Evolutionary conservation across 1,140 invertebrate species (phyloP).

Genomic region (Drosophila baimaii): DNA sequence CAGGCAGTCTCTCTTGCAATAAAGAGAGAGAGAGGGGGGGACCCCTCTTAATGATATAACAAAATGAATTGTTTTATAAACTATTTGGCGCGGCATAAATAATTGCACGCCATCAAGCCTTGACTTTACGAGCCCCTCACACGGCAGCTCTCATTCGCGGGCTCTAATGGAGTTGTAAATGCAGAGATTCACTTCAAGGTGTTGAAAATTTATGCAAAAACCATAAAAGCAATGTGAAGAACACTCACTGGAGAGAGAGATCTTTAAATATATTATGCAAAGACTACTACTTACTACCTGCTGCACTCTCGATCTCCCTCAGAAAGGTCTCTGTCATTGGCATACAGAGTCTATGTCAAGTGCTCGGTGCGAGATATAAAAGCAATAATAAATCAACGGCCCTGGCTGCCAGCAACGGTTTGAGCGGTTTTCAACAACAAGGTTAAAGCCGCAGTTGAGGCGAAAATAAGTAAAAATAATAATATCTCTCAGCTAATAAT

Average conservation of each 20-base stretch:
- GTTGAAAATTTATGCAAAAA: conserved; percentile 52
- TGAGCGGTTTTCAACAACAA: conserved; percentile 37
- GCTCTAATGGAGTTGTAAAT: conserved; percentile 53
- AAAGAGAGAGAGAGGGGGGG: neutral
- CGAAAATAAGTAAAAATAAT: conserved; percentile 26
- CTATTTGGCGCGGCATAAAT: conserved; percentile 71
- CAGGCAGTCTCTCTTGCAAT: conserved; percentile 1
- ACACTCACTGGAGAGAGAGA: neutral
- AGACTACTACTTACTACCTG: neutral
- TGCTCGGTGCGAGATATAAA: conserved; percentile 22
- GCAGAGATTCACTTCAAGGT: conserved; percentile 34
- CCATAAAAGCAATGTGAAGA: conserved; percentile 15
- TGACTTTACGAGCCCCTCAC: conserved; percentile 38
- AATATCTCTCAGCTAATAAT: conserved; percentile 45
- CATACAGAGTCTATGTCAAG: conserved; percentile 36
- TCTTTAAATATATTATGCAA: conserved; percentile 5
- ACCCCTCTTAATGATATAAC: conserved; percentile 71
- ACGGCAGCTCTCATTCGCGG: conserved; percentile 25
- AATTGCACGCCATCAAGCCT: conserved; percentile 52
- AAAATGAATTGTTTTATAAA: conserved; percentile 73
- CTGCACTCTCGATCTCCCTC: neutral
- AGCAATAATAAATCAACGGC: conserved; percentile 39
- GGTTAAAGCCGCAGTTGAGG: conserved; percentile 30
- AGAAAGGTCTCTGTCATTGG: conserved; percentile 35
- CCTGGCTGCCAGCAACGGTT: conserved; percentile 34